Conservation (phyloP, 1,140 invertebrate genomes). For the Nasonia longicornis region DNA sequence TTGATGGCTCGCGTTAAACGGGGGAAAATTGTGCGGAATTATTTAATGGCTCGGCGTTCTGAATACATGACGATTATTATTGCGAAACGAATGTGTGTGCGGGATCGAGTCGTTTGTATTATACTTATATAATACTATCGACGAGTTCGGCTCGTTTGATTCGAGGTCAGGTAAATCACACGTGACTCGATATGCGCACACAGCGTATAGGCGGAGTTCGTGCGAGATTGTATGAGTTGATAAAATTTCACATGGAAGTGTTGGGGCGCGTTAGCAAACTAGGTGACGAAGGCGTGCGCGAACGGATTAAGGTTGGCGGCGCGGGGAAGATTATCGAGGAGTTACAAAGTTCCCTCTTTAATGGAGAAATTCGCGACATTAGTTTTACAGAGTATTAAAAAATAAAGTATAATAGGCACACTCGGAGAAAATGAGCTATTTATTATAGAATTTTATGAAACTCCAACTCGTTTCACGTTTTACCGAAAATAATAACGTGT, state of each 20-base stretch:
- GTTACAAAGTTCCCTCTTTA: neutral
- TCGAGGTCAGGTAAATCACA: neutral
- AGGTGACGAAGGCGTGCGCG: neutral
- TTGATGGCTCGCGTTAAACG: neutral
- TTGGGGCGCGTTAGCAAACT: neutral
- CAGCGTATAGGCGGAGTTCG: neutral
- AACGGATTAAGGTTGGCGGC: neutral
- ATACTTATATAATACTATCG: no score
- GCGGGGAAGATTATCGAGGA: neutral
- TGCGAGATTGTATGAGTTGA: slow-evolving; percentile 12
- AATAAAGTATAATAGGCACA: neutral
- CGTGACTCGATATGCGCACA: neutral
- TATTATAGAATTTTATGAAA: neutral
- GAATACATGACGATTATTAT: no score
- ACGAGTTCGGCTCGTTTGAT: neutral
- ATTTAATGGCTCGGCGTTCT: no score
- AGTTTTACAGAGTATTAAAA: neutral
- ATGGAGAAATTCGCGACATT: neutral
- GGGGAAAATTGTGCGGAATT: neutral
- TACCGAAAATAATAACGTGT: no score
- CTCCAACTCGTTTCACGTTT: no score
- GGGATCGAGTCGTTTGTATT: no score
- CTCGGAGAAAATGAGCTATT: neutral
- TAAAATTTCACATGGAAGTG: slow-evolving; percentile 13
- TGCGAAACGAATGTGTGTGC: no score